Conservation (phyloP, 2,113 vertebrate species). For the Xenus cinereus region DNA sequence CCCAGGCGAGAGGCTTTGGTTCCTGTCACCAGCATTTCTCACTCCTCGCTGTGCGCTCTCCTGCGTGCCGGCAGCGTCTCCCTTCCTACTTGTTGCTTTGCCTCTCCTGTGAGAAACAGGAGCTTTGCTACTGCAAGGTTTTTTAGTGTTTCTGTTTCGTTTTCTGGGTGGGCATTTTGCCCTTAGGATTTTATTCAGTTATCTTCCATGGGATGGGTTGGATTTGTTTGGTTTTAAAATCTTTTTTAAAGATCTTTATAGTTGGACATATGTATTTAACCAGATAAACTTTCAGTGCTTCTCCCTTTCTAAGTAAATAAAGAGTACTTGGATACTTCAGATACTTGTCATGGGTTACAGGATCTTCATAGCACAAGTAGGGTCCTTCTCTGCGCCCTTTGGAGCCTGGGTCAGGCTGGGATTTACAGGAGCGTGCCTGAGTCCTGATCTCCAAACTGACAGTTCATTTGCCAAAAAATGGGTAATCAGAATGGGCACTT, state of each 20-base stretch:
- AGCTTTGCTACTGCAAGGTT: neutral
- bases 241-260: neutral
- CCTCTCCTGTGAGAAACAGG: neutral
- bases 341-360: rapidly evolving
- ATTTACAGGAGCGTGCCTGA: neutral
- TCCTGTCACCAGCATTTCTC: rapidly evolving
- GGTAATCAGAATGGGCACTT: neutral
- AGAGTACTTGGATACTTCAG: rapidly evolving
- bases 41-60: neutral
- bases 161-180: neutral
- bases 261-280: neutral
- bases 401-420: neutral
- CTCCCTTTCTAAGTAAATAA: neutral
- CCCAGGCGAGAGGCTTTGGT: neutral
- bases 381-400: neutral
- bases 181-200: neutral
- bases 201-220: neutral
- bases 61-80: rapidly evolving
- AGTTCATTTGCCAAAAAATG: neutral
- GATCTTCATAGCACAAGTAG: neutral
- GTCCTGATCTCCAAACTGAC: neutral
- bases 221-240: neutral
- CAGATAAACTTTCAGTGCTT: neutral
- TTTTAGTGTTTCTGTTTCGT: rapidly evolving
- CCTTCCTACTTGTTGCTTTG: neutral